Evolutionary conservation across 1,140 invertebrate genomes (phyloP).

Genomic region (Bombus confusus): DNA sequence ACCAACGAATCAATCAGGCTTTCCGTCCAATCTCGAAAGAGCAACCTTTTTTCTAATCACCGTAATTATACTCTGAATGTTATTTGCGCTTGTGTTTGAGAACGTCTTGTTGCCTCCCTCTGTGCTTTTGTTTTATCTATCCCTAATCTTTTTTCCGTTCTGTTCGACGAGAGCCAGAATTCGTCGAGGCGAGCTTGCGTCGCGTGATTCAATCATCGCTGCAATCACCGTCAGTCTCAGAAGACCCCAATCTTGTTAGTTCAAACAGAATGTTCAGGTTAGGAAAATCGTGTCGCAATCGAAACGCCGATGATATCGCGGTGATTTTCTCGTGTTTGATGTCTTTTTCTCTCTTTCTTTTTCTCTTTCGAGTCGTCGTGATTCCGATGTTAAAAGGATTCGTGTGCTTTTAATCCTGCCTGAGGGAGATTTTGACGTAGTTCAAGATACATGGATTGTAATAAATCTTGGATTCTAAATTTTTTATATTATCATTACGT

Average conservation of each 20-base stretch:
- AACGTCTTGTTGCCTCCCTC: slow-evolving; percentile 56
- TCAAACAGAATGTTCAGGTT: not conserved
- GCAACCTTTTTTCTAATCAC: slow-evolving; percentile 17
- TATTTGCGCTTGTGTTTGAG: slow-evolving; percentile 31
- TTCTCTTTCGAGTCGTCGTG: not conserved
- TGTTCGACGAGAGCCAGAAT: slow-evolving; percentile 51
- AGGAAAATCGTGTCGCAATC: not conserved
- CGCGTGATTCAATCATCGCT: not conserved
- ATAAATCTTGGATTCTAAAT: not conserved
- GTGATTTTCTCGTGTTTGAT: not conserved
- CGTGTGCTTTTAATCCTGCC: not conserved
- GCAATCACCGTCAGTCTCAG: not conserved
- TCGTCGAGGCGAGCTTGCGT: not conserved
- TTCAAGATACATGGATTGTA: too few species aligned
- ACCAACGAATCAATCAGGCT: slow-evolving; percentile 75
- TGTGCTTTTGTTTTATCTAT: slow-evolving; percentile 54
- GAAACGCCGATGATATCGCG: not conserved
- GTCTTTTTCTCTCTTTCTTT: not conserved
- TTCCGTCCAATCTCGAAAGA: slow-evolving; percentile 54
- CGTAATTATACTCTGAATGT: slow-evolving; percentile 39
- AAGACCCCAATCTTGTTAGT: not conserved
- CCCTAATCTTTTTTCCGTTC: slow-evolving; percentile 55
- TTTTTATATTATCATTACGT: not conserved
- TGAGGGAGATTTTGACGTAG: not conserved
- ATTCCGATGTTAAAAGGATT: too few species aligned